Evolutionary conservation across 2,797 vertebrate genomes (phyloP).

Genomic region (Moxostoma hubbsi): DNA sequence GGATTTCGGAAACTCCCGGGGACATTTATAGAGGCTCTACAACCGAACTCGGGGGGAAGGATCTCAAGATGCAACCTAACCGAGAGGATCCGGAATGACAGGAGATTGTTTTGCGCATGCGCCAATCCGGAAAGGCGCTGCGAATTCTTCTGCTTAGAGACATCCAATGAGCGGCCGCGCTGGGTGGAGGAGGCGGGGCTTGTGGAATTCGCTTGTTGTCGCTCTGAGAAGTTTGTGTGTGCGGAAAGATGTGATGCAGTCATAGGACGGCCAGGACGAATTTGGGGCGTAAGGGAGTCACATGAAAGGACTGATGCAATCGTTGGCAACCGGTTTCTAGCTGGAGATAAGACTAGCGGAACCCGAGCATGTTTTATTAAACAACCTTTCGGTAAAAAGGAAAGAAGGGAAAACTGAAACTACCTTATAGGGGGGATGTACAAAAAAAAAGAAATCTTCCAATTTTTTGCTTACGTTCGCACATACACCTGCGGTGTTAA

Average conservation of each 20-base stretch:
- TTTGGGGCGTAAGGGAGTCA: slow-evolving; percentile 89
- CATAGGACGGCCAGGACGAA: slow-evolving; percentile 87
- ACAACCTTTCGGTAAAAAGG: slow-evolving; percentile 82
- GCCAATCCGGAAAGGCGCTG: slow-evolving; percentile 61
- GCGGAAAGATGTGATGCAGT: slow-evolving; percentile 84
- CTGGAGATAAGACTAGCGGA: slow-evolving; percentile 86
- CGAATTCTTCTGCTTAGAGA: slow-evolving; percentile 80
- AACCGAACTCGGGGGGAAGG: slow-evolving; percentile 78
- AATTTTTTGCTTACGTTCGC: slow-evolving; percentile 67
- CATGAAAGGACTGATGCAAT: slow-evolving; percentile 91
- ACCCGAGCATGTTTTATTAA: slow-evolving; percentile 88
- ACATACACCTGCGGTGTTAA: slow-evolving; percentile 49
- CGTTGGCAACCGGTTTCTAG: slow-evolving; percentile 88
- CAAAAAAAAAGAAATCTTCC: slow-evolving; percentile 63
- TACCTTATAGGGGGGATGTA: slow-evolving; percentile 73
- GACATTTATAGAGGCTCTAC: slow-evolving; percentile 76
- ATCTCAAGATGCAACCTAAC: slow-evolving; percentile 64
- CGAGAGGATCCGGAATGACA: rapidly evolving
- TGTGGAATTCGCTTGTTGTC: slow-evolving; percentile 56
- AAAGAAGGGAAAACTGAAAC: slow-evolving; percentile 78
- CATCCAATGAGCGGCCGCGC: slow-evolving; percentile 71
- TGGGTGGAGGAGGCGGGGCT: slow-evolving; percentile 22
- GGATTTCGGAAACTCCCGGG: slow-evolving; percentile 85
- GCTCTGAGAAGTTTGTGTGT: slow-evolving; percentile 78
- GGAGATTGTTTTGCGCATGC: rapidly evolving